Percentiles rank a stretch among this genome's conserved stretches.
Conservation (phyloP, 2,888 invertebrate species). For the Aspidapion aeneum region DNA sequence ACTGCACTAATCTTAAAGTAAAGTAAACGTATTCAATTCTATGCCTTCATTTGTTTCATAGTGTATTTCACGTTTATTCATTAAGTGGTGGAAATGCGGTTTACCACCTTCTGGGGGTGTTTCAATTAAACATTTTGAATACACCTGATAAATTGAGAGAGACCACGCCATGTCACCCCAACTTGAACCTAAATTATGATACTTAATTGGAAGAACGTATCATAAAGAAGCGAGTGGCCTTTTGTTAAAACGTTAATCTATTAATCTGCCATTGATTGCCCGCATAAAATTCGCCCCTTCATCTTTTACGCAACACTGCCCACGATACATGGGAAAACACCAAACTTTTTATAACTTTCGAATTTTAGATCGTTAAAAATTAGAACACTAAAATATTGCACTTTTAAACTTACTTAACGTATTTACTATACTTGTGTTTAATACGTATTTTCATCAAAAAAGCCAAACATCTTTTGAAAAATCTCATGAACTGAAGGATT, state of each 20-base stretch:
- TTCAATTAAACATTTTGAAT: conserved; percentile 8
- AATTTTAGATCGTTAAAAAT: no score
- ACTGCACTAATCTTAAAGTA: no score
- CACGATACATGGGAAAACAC: not conserved
- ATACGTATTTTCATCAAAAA: no score
- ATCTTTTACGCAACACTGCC: not conserved
- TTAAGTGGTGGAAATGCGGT: no score
- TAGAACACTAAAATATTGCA: no score
- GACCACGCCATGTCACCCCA: conserved; percentile 33
- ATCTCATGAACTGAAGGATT: no score
- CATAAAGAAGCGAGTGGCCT: conserved; percentile 13
- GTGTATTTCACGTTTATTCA: no score
- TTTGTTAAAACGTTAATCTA: not conserved
- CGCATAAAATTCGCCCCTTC: conserved; percentile 1
- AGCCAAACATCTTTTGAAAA: no score
- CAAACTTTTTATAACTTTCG: not conserved
- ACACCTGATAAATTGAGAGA: conserved; percentile 44
- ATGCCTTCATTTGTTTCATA: no score
- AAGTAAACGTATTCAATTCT: no score
- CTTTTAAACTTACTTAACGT: no score
- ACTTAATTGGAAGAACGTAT: conserved; percentile 32
- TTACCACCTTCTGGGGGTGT: conserved; percentile 2
- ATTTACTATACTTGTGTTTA: no score
- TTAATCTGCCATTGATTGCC: not conserved
- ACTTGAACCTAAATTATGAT: conserved; percentile 31